phyloP scores from a whole-genome alignment of 1,140 invertebrate species.

The Ceratosolen fusciceps region DNA sequence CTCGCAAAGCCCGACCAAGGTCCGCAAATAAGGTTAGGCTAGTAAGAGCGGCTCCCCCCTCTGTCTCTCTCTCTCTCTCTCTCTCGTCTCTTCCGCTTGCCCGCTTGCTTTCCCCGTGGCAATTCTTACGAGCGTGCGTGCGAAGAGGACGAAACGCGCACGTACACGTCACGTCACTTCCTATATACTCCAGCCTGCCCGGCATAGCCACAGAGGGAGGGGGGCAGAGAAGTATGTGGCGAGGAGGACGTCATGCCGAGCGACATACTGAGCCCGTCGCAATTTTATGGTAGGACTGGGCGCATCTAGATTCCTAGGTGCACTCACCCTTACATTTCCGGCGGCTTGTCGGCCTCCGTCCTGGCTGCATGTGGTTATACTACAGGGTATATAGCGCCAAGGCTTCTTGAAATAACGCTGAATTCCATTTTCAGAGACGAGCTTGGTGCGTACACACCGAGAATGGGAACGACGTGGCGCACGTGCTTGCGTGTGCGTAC shows the following conservation, averaged over 20 bases:
- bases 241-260: background rate
- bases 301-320: conserved; percentile 47
- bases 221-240: background rate
- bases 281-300: background rate
- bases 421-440: conserved; percentile 46
- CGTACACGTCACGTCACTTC: conserved; percentile 34
- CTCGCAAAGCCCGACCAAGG: conserved; percentile 22
- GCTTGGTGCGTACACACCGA: conserved; percentile 17
- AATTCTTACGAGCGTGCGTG: background rate
- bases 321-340: conserved; percentile 49
- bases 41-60: too few relatives aligned
- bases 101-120: too few relatives aligned
- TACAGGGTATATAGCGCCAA: conserved; percentile 24
- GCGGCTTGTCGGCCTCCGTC: conserved; percentile 1
- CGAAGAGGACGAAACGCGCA: background rate
- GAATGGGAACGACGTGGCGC: conserved; percentile 29
- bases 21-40: conserved; percentile 41
- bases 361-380: background rate
- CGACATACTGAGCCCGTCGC: conserved; percentile 6
- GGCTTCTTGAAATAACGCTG: conserved; percentile 46
- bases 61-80: too few relatives aligned
- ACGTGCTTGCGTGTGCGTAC: too few relatives aligned
- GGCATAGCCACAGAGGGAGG: background rate
- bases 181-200: background rate
- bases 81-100: too few relatives aligned